These are phyloP conservation scores for Apis mellifera DNA, from an alignment of 1,140 invertebrate species.

Conservation along the genomic window Amel_HAv3.1 CM009939.2:2948001-2948500, in stretches of 20 bases:
- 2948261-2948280: neutral
- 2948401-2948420: neutral
- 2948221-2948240: neutral
- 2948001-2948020: neutral
- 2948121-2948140: no score
- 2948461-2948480: neutral
- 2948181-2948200: neutral
- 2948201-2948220: neutral
- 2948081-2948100: neutral
- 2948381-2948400: neutral
- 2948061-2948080: slow-evolving; percentile 12
- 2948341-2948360: neutral
- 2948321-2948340: no score
- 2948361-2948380: neutral
- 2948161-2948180: neutral
- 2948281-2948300: neutral
- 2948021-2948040: neutral
- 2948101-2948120: neutral
- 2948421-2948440: neutral
- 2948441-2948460: neutral
- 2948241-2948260: neutral
- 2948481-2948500: no score
- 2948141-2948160: neutral
- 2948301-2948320: neutral
- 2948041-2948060: slow-evolving; percentile 22